Base-by-base conservation (phyloP, 2,888 invertebrate genomes). In the Aphrophora alni region DNA sequence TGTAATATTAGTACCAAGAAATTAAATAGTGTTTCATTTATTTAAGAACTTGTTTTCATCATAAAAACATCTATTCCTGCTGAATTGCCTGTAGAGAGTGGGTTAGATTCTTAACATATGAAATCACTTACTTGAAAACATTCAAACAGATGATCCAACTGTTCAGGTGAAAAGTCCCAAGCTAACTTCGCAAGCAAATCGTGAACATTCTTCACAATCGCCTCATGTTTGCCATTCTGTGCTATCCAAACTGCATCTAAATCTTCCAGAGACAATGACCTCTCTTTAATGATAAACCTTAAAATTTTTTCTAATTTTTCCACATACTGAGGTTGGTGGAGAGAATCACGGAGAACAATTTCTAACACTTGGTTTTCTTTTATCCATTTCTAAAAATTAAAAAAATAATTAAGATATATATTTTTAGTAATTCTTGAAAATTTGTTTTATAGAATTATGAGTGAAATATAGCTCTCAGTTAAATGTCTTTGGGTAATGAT, bases 141-240 rank as follows among this genome's bases (percentile, higher is more conserved):
- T 87, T 97, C 97, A 89, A 99, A 98, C 38, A 99, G 91, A 89
- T 98, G 98, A 88, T 98, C 98, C 75, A 99, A 90, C 88, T 99
- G 98, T 88, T 98, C 98, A 0, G 98, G 97, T 83, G 97, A 96
- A 88, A 99, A 98, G 88, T 98, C 98, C 98, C 98, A 98, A 0
- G 99, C 98, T 77, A 99, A 90, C 89, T 98, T 98, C 12, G 98
- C 98, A 81, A 99, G 89, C 84, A 99, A 90, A 88, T 98, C 98
- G 87, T 99, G 98, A 69, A 99, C 95, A 88, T 99, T 99, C 89
- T 97, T 98, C 10, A 98, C 98, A 85, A 99, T 99, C 10, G 98
- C 98, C 88, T 98, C 98, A 88, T 98, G 98, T 89, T 98, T 98
- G 21, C 98, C 98, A 82, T 95, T 95, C 89, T 98, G 98, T 3